phyloP scores from a whole-genome alignment of 2,113 vertebrate genomes.

The Triplophysa rosa region DNA sequence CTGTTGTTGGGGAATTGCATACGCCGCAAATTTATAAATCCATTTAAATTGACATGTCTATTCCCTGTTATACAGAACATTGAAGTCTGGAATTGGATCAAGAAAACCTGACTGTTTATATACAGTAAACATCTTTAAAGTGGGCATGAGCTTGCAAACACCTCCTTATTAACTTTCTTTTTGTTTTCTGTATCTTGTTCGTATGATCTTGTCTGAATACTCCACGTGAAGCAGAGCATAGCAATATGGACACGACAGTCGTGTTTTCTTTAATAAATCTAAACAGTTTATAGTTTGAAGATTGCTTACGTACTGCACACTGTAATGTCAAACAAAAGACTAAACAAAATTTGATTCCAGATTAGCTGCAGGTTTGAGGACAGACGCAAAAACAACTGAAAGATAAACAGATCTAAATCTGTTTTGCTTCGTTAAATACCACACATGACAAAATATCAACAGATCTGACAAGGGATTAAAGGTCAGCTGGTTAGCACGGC shows the following conservation, averaged over 20 bases:
- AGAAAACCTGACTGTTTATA: background rate
- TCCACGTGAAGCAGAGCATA: background rate
- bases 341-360: background rate
- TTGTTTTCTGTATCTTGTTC: background rate
- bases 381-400: background rate
- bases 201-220: background rate
- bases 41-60: background rate
- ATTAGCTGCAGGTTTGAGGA: background rate
- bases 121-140: background rate
- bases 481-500: too few species aligned
- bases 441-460: background rate
- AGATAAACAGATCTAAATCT: slow-evolving; percentile 14
- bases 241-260: background rate
- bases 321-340: slow-evolving; percentile 21
- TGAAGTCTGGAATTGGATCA: background rate
- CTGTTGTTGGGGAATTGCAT: background rate
- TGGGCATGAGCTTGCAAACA: background rate
- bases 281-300: slow-evolving; percentile 23
- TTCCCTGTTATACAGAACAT: background rate
- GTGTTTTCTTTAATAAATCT: slow-evolving; percentile 2
- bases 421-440: slow-evolving; percentile 17
- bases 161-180: background rate
- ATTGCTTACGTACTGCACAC: background rate
- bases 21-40: background rate
- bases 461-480: background rate